Percentiles rank a stretch among this genome's conserved stretches.
Conservation (phyloP, 2,888 invertebrate genomes). For the Acanthoscelides obtectus region DNA sequence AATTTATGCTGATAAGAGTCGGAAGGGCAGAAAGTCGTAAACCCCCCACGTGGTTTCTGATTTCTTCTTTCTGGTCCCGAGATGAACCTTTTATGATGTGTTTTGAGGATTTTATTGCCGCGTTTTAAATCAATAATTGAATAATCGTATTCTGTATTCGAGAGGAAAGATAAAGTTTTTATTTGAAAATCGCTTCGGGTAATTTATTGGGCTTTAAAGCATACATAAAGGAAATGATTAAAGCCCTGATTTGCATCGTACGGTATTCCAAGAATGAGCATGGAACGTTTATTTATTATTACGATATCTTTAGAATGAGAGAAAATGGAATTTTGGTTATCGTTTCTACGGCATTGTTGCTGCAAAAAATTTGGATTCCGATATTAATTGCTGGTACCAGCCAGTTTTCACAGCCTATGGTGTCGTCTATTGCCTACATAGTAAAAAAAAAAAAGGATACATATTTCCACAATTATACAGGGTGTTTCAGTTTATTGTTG, state of each 20-base stretch:
- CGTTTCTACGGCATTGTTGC: no score
- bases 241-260: background rate
- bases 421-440: no score
- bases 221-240: background rate
- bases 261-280: background rate
- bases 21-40: background rate
- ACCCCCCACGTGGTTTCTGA: background rate
- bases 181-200: background rate
- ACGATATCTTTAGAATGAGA: background rate
- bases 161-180: background rate
- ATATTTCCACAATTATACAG: no score
- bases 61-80: background rate
- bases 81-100: background rate
- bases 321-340: no score
- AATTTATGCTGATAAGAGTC: background rate
- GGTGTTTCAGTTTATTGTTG: no score
- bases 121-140: background rate
- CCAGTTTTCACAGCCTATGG: no score
- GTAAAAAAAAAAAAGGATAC: no score
- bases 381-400: no score
- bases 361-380: no score
- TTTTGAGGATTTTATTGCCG: background rate
- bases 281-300: no score
- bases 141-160: background rate
- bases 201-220: background rate